Base-by-base conservation (phyloP, 2,797 vertebrate species). In the Acanthopagrus latus region DNA sequence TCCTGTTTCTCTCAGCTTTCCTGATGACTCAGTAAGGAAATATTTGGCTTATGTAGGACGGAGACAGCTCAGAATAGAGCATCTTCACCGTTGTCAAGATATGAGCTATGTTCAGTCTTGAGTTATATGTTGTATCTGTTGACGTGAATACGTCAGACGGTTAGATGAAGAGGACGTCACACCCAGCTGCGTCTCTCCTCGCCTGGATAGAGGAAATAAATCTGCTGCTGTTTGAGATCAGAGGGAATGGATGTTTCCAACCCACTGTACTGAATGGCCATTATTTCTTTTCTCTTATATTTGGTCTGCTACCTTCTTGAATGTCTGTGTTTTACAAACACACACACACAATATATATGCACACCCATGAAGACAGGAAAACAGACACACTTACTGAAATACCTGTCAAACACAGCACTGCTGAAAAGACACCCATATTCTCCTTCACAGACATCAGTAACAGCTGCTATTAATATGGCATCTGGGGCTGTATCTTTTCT, bases 1-100 rank as follows among this genome's bases (percentile, higher is more conserved):
- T 74, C 21, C 46, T 60, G 50, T 60, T 23, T 57, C 23, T 38
- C 57, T 59, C 29, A 64, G 73, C 54, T 43, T 76, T 79, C 58
- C 82, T 63, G 80, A 83, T 85, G 81, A 86, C 81, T 88, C 87
- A 87, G 63, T 55, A 33, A 82, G 64, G 13, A 72, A 71, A 73
- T 74, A 17, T 59, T 63, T 51, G 60, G 56, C 82, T 78, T 65
- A 38, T 58, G n/a, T 64, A 74, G 76, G 77, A 82, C 68, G 71
- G 72, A 78, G 83, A 73, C 41, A 8, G 44, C 69, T 83, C 16
- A 75, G 65, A 88, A 76, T 74, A 86, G 66, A 83, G 64, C 29
- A 2, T 48, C 74, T 68, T 75, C 48, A 12, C 11, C n/a, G 2
- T 46, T 6, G 23, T 11, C 33, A 21, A 76, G 65, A 78, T 66